Evolutionary conservation across 2,113 vertebrate species (phyloP).

Genomic region (Platichthys flesus): DNA sequence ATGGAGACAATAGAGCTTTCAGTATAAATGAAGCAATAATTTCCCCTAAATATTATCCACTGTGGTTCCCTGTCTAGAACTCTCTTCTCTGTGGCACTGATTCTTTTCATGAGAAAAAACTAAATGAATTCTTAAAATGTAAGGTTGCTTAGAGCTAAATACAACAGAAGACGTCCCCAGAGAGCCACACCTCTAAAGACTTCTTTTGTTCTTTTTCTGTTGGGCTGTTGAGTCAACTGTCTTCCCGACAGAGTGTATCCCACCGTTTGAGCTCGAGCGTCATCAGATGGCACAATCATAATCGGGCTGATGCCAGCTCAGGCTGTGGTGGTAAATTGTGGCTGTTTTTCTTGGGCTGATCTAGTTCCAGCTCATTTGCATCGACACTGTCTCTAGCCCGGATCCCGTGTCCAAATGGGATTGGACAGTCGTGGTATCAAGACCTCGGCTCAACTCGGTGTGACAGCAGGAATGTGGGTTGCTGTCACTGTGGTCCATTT

Average conservation of each 20-base stretch:
- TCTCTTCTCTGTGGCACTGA: slow-evolving; percentile 21
- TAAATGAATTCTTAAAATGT: background rate
- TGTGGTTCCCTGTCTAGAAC: slow-evolving; percentile 11
- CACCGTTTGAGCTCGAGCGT: slow-evolving; percentile 29
- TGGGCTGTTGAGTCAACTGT: background rate
- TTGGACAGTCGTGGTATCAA: slow-evolving; percentile 37
- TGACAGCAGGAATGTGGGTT: slow-evolving; percentile 40
- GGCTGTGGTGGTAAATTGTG: slow-evolving; percentile 54
- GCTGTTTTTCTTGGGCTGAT: slow-evolving; percentile 52
- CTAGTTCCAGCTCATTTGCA: slow-evolving; percentile 52
- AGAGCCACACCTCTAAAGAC: slow-evolving; percentile 38
- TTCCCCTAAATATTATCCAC: slow-evolving; percentile 30
- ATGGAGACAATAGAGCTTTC: slow-evolving; percentile 41
- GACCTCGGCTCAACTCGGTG: slow-evolving; percentile 43
- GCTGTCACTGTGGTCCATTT: slow-evolving; percentile 47
- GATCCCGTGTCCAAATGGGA: slow-evolving; percentile 44
- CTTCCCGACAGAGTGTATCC: slow-evolving; percentile 17
- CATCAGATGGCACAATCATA: slow-evolving; percentile 58
- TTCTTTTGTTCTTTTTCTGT: slow-evolving; percentile 15
- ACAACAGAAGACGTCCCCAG: slow-evolving; percentile 20
- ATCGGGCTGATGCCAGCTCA: slow-evolving; percentile 44
- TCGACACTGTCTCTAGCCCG: slow-evolving; percentile 16
- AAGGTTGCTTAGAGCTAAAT: slow-evolving; percentile 11
- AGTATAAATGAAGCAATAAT: slow-evolving; percentile 31
- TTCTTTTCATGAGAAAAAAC: slow-evolving; percentile 10